Evolutionary conservation across 2,888 invertebrate species (phyloP), one percentile per base, ranked within the genome.

Genomic region (Amblyjoppa fuscipennis): DNA sequence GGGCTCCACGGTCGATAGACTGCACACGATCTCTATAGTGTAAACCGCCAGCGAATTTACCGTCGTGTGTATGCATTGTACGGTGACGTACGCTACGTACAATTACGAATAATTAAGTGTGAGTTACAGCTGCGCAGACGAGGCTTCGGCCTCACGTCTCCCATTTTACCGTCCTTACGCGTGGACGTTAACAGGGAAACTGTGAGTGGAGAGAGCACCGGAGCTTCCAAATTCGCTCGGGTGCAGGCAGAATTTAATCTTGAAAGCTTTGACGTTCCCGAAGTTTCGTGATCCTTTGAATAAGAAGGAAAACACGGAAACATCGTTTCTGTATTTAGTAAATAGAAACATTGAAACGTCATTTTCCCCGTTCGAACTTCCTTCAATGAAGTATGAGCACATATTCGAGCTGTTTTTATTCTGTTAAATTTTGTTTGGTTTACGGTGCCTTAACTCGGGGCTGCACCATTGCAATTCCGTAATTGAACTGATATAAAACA

Each of bases 21-120:
- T 56, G 41, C 28, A 31, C 69, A 38, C 45, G 41, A 41, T 76
- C 20, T 61, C 34, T 61, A 38, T 70, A 34, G 41, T 20, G 49
- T 31, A 34, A n/a, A 28, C 70, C 53, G 9, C 31, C 16, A 75
- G 38, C 38, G 34, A 68, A 66, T 38, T 73, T 45, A 31, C 31
- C 53, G 34, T 25, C 51, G 28, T 31, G 51, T 31, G 38, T 31
- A 61, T 34, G 25, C 51, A 64, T 73, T 64, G 49, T 38, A 68
- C 53, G 41, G 25, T 61, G 51, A 41, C 45, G 51, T 64, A 38
- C 25, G 51, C 45, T 80, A 59, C 45, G 68, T 59, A 81, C 68
- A 68, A 81, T 75, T 81, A 69, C 74, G 53, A 74, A 75, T 81
- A 81, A 81, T 81, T 75, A 53, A 69, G 69, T 74, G 68, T 68